These are phyloP conservation scores for Lycia hirtaria DNA, from an alignment of 2,888 invertebrate genomes.

Conservation along the genomic window DNA sequence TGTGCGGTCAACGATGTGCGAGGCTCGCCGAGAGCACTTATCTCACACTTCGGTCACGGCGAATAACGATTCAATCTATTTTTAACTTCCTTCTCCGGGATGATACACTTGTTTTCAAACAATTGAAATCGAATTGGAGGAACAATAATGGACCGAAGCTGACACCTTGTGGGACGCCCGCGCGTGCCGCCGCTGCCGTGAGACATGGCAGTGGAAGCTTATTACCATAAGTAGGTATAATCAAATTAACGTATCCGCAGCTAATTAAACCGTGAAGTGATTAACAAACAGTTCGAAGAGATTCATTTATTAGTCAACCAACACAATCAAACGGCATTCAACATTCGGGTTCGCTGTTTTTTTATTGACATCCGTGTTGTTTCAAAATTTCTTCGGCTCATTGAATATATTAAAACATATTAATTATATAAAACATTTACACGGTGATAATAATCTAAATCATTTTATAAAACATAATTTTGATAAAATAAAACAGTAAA, in stretches of 20 bases:
- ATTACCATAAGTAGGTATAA: conserved; percentile 67
- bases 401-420: background rate
- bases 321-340: conserved; percentile 30
- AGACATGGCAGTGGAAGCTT: conserved; percentile 70
- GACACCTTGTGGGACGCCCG: conserved; percentile 71
- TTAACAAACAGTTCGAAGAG: conserved; percentile 31
- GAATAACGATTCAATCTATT: conserved; percentile 35
- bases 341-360: conserved; percentile 1
- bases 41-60: conserved; percentile 39
- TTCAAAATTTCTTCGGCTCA: background rate
- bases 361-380: conserved; percentile 12
- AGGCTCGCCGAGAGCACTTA: conserved; percentile 29
- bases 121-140: conserved; percentile 13
- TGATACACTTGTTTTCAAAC: conserved; percentile 5
- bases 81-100: conserved; percentile 22
- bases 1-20: conserved; percentile 58
- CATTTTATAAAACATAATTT: background rate
- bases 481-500: background rate
- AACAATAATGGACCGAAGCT: conserved; percentile 62
- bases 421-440: too few species aligned
- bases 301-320: conserved; percentile 32
- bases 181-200: conserved; percentile 41
- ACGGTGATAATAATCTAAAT: too few species aligned
- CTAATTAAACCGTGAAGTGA: conserved; percentile 40
- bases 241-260: conserved; percentile 36